Evolutionary conservation across 2,797 vertebrate genomes (phyloP).

Genomic region (Sebastes minor): DNA sequence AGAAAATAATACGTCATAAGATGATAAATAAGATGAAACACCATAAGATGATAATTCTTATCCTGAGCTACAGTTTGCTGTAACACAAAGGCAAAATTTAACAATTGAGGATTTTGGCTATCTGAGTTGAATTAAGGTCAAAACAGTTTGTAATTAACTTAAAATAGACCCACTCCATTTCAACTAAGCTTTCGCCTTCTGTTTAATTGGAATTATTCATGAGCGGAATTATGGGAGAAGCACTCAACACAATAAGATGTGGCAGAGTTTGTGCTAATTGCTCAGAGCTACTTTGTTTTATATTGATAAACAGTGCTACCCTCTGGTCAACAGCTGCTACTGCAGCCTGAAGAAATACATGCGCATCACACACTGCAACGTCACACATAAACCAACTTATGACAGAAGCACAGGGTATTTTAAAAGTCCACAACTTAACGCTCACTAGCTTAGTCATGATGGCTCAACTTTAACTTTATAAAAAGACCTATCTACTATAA

Average conservation of each 20-base stretch:
- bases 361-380: background rate
- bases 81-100: background rate
- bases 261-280: background rate
- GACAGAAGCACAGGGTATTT: background rate
- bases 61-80: background rate
- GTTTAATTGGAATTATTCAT: conserved; percentile 12
- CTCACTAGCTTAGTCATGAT: background rate
- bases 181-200: background rate
- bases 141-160: conserved; percentile 1
- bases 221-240: conserved; percentile 9
- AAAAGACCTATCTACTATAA: background rate
- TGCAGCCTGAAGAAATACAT: conserved; percentile 39
- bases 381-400: background rate
- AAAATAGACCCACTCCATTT: conserved; percentile 16
- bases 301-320: conserved; percentile 62
- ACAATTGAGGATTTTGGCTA: background rate
- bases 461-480: background rate
- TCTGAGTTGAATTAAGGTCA: background rate
- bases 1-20: background rate
- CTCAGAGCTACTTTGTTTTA: background rate
- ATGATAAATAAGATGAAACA: background rate
- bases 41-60: background rate
- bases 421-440: background rate
- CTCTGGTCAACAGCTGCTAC: conserved; percentile 58
- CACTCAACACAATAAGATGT: background rate